These are phyloP conservation scores for Lutjanus erythropterus DNA, from an alignment of 2,113 vertebrate species.

Conservation along the genomic window DNA sequence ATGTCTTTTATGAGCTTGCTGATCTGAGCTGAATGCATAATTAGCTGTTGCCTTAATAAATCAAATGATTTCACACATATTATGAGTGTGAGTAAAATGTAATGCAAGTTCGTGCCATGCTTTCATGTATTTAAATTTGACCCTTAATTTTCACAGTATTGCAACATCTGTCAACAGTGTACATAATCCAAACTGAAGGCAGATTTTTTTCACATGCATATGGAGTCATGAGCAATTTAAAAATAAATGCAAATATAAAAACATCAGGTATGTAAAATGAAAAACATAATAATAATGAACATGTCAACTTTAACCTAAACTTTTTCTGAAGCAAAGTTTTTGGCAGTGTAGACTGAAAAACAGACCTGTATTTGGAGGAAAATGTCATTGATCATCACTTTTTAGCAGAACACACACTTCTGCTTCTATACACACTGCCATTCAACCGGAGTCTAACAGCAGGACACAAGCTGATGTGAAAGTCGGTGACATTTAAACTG, in stretches of 20 bases:
- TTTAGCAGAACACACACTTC: background rate
- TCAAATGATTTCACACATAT: conserved; percentile 32
- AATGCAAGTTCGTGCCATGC: background rate
- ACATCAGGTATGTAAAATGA: background rate
- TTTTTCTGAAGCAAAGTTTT: too few species aligned
- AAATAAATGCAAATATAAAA: background rate
- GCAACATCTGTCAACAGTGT: background rate
- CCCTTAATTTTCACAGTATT: background rate
- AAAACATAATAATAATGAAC: background rate
- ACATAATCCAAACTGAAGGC: background rate
- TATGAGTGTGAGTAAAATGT: conserved; percentile 3
- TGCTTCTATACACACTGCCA: background rate
- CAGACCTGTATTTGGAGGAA: background rate
- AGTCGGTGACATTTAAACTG: conserved; percentile 22
- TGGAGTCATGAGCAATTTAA: background rate
- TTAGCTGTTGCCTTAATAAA: conserved; percentile 31
- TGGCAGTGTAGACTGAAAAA: background rate
- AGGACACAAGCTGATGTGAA: background rate
- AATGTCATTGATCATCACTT: background rate
- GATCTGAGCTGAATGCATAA: conserved; percentile 28
- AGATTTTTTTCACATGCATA: too few species aligned
- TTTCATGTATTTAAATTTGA: conserved; percentile 2
- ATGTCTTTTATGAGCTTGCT: conserved; percentile 30
- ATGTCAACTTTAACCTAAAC: too few species aligned
- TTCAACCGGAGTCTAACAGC: background rate